phyloP scores from a whole-genome alignment of 2,888 invertebrate genomes.

The Leptinotarsa juncta region DNA sequence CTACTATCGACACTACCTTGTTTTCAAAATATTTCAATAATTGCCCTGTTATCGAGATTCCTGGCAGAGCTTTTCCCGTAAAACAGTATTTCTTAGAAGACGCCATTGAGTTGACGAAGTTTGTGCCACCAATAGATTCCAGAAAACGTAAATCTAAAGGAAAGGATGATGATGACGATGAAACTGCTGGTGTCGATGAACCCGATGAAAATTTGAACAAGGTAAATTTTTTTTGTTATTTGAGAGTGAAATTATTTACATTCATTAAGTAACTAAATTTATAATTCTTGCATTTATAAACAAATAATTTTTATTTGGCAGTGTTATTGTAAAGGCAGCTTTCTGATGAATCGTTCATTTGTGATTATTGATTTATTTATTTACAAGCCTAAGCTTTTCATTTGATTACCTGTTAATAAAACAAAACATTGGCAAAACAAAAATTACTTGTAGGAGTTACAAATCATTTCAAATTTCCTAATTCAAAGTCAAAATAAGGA shows the following conservation, averaged over 20 bases:
- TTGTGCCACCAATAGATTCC: constrained; percentile 80
- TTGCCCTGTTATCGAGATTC: constrained; percentile 91
- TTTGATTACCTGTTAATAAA: no score
- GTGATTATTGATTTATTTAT: no score
- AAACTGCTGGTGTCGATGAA: constrained; percentile 72
- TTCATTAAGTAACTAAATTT: neutral
- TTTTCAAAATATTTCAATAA: constrained; percentile 93
- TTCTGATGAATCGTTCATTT: neutral
- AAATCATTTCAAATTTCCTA: no score
- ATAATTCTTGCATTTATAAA: no score
- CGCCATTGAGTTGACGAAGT: constrained; percentile 86
- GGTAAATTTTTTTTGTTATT: constrained; percentile 55
- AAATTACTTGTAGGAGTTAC: no score
- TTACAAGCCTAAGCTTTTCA: no score
- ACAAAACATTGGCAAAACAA: no score
- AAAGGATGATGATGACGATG: constrained; percentile 70
- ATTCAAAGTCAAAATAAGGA: no score
- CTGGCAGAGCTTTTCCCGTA: constrained; percentile 89
- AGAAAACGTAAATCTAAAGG: constrained; percentile 76
- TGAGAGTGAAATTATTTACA: neutral
- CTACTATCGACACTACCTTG: constrained; percentile 94
- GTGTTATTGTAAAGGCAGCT: neutral
- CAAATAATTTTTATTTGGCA: no score
- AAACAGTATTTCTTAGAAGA: constrained; percentile 95
- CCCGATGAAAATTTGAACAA: constrained; percentile 80